Base-by-base conservation (phyloP, 2,888 invertebrate species). In the Nemurella pictetii region DNA sequence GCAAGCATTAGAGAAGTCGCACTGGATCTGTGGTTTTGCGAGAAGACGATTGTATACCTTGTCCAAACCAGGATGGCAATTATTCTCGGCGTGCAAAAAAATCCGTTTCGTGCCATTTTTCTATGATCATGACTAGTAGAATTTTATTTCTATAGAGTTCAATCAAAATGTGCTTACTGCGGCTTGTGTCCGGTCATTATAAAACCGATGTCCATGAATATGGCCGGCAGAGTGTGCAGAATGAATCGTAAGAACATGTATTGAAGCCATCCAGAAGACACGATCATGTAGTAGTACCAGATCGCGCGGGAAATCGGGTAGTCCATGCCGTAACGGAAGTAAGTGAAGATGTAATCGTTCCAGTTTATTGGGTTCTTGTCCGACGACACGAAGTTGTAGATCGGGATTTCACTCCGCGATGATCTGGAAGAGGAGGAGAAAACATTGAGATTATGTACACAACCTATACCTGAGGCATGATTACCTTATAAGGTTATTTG, bases 381-480 rank as follows among this genome's bases (percentile, higher is more conserved):
- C 0, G 97, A 96, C 0, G 97, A 96, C 15, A 97, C 96, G 90
- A 94, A 97, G 90, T 98, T 97, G 91, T 96, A 97, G 86, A 98
- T 94, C 0, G 96, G 94, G 32, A 93, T 91, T 25, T 92, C 91
- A 81, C 88, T 89, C 9, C 55, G 3, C 12, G 55, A 20, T 55
- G 55, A 55, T 2, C 55, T 55, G 55, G 12, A 55, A 12, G 20
- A 55, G n/a, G n/a, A n/a, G n/a, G n/a, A n/a, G n/a, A n/a, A n/a
- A n/a, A n/a, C n/a, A n/a, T n/a, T n/a, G n/a, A n/a, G n/a, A n/a
- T n/a, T n/a, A n/a, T n/a, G n/a, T n/a, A n/a, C n/a, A n/a, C n/a
- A n/a, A n/a, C n/a, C n/a, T n/a, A n/a, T n/a, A n/a, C n/a, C n/a
- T n/a, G n/a, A n/a, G n/a, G n/a, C n/a, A n/a, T n/a, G n/a, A n/a